Evolutionary conservation across 2,888 invertebrate genomes (phyloP).

Genomic region (Tipula vernalis): DNA sequence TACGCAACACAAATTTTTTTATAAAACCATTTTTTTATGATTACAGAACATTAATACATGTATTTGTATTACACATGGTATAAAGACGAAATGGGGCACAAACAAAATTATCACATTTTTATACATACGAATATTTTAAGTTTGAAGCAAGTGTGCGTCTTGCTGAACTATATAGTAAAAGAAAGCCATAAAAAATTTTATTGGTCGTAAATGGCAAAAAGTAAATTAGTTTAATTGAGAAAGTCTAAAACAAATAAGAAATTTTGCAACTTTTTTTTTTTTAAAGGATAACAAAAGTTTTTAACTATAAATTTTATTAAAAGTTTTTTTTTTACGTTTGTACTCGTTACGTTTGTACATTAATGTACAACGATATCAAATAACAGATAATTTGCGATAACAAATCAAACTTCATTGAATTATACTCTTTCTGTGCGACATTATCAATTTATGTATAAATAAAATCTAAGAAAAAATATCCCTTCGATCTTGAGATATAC

Average conservation of each 20-base stretch:
- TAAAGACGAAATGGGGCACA: neutral
- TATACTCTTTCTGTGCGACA: neutral
- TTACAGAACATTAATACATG: neutral
- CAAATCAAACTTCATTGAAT: neutral
- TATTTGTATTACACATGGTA: neutral
- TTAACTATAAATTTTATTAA: neutral
- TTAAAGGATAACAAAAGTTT: neutral
- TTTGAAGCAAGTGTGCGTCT: neutral
- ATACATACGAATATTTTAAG: neutral
- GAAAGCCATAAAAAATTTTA: neutral
- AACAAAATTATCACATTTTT: neutral
- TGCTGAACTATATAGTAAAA: neutral
- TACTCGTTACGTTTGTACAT: no score
- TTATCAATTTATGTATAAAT: neutral
- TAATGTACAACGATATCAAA: neutral
- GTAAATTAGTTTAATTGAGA: conserved; percentile 4
- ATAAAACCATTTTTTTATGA: neutral
- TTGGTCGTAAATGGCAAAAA: conserved; percentile 4
- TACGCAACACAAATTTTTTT: neutral
- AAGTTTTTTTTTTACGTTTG: neutral
- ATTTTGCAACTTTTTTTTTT: neutral
- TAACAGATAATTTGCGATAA: neutral
- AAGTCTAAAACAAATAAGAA: neutral
- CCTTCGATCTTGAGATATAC: neutral
- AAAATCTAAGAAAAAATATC: neutral